These are phyloP conservation scores for Oreortyx pictus DNA, from an alignment of 2,797 vertebrate species.

Conservation along the genomic window DNA sequence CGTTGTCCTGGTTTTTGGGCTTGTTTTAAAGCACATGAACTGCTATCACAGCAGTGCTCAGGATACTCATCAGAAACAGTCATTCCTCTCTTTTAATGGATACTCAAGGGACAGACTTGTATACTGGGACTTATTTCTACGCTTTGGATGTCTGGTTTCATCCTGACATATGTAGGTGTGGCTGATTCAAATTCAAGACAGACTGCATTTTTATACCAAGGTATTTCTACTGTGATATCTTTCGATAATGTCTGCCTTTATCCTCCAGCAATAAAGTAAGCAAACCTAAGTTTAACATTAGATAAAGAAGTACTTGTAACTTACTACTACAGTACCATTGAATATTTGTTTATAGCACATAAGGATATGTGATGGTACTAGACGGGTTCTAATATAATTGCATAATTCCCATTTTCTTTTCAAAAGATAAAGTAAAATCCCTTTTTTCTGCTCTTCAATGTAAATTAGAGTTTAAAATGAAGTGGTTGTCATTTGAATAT, in stretches of 20 bases:
- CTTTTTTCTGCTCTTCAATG: conserved; percentile 20
- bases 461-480: conserved; percentile 51
- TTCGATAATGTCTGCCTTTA: not conserved
- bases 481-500: conserved; percentile 47
- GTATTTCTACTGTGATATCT: not conserved
- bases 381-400: not conserved
- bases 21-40: not conserved
- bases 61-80: not conserved
- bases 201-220: not conserved
- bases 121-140: not conserved
- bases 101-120: not conserved
- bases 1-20: rapidly evolving
- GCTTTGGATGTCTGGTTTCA: not conserved
- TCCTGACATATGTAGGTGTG: not conserved
- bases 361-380: not conserved
- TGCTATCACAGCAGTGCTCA: not conserved
- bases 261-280: not conserved
- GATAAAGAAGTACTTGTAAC: not conserved
- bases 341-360: not conserved
- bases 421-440: conserved; percentile 1
- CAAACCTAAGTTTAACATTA: not conserved
- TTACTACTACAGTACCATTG: not conserved
- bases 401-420: not conserved
- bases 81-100: not conserved
- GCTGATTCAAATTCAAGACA: not conserved